phyloP scores from a whole-genome alignment of 2,797 vertebrate species.

The Alca torda region DNA sequence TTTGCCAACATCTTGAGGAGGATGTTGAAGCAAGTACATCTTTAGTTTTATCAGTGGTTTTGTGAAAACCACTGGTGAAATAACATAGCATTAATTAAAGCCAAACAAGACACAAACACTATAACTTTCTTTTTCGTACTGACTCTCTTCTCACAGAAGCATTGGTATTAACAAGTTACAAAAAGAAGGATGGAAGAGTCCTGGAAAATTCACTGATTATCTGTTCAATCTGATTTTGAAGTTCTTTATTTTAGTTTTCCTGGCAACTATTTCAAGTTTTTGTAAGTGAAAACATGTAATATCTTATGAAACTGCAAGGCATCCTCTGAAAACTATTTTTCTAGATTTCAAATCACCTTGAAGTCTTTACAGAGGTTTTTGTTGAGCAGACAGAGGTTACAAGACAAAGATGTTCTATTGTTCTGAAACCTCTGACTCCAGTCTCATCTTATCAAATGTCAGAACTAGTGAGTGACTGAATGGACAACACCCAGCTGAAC shows the following conservation, averaged over 20 bases:
- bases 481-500: background rate
- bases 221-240: slow-evolving; percentile 29
- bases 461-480: background rate
- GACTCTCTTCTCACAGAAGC: background rate
- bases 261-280: background rate
- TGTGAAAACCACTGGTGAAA: background rate
- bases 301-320: background rate
- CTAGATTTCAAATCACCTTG: background rate
- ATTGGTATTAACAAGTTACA: background rate
- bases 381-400: background rate
- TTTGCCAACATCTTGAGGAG: background rate
- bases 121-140: background rate
- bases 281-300: background rate
- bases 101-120: background rate
- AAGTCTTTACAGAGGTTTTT: background rate
- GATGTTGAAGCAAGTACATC: background rate
- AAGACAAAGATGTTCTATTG: background rate
- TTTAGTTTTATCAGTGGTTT: background rate
- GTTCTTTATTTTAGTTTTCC: slow-evolving; percentile 13
- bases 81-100: background rate
- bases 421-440: background rate
- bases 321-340: background rate
- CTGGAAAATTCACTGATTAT: slow-evolving; percentile 17
- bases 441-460: background rate
- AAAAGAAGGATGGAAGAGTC: background rate